Evolutionary conservation across 2,113 vertebrate species (phyloP), one percentile per base, ranked within the genome.

Genomic region (Ameiurus melas): DNA sequence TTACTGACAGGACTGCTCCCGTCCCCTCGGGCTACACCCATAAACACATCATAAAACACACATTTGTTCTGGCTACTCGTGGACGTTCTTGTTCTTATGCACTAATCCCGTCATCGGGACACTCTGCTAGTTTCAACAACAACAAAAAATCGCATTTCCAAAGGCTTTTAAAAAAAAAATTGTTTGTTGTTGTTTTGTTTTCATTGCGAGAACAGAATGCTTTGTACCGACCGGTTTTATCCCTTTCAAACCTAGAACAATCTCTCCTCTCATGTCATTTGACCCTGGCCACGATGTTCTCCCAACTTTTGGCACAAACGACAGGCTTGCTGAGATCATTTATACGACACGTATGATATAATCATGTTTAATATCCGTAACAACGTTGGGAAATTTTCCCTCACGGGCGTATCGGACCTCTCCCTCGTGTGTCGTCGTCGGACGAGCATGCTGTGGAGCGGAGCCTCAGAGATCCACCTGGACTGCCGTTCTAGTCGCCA

Each of bases 211-310:
- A 81, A 81, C 79, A 58, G 79, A 81, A 81, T 30, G 4, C 55
- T 81, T 58, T 60, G 55, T 81, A 36, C 55, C 55, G 2, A 36
- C 55, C 55, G 2, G 55, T 81, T 58, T 81, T 36, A 58, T 58
- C 30, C 55, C 0, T 17, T 20, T 20, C 53, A 19, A 33, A 58
- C 14, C 36, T 16, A 58, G 79, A 58, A 81, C 55, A 81, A 30
- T 81, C 30, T 60, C 30, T 81, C 30, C 79, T 81, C 20, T 36
- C 9, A 9, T 58, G 30, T 36, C 30, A 22, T 58, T 36, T 36
- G 79, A 81, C 79, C 30, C 19, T 81, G 79, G 55, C 58, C 79
- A 81, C 30, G 1, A 16, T 81, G 79, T 81, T 81, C 79, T 81
- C 30, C 17, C 78, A 81, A 20, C 78, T 9, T 58, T 33, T 57